These are phyloP conservation scores for Emydura subglobosa DNA, from an alignment of 2,113 vertebrate species.

Conservation along the genomic window DNA sequence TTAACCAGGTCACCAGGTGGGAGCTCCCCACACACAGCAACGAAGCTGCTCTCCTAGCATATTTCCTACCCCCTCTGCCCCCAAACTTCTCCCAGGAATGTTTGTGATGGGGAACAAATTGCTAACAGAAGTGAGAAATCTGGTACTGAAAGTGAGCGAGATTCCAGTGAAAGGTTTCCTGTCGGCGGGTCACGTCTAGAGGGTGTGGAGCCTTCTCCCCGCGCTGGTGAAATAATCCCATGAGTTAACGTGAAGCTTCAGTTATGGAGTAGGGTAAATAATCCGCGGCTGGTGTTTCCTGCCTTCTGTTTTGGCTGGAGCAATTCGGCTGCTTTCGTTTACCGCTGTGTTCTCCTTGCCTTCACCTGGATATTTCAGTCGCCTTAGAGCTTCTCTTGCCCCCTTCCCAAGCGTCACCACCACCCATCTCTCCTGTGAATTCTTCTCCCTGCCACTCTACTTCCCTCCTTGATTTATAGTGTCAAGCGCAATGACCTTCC, in stretches of 20 bases:
- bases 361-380: not conserved
- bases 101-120: constrained; percentile 37
- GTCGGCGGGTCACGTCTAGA: not conserved
- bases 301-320: constrained; percentile 58
- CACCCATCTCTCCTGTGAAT: constrained; percentile 41
- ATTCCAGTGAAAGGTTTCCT: constrained; percentile 42
- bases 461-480: constrained; percentile 75
- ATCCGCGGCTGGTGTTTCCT: constrained; percentile 53
- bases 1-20: constrained; percentile 35
- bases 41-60: not conserved
- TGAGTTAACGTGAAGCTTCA: constrained; percentile 16
- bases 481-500: constrained; percentile 71
- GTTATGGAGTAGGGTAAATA: constrained; percentile 30
- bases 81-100: constrained; percentile 23
- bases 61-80: not conserved
- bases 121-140: constrained; percentile 34
- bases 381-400: not conserved
- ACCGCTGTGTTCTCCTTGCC: not conserved
- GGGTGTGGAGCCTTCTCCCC: constrained; percentile 29
- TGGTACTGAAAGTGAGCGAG: not conserved
- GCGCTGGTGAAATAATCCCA: constrained; percentile 24
- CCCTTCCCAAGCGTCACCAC: not conserved
- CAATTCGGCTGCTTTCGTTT: constrained; percentile 15
- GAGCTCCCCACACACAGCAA: not conserved
- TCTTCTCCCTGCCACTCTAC: constrained; percentile 64